Base-by-base conservation (phyloP, 2,113 vertebrate genomes). In the Taurulus bubalis region DNA sequence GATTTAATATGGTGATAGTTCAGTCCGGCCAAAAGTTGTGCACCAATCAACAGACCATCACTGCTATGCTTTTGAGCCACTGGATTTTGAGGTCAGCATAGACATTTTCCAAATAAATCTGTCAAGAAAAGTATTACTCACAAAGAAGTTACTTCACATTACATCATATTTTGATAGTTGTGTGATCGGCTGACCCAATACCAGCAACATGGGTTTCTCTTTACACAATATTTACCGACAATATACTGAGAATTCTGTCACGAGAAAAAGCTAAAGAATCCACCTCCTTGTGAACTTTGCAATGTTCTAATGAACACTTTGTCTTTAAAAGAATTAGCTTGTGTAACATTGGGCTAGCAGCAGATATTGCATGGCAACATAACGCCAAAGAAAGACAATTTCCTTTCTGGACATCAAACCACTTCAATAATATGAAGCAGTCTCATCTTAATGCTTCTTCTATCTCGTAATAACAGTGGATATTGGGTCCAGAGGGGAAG, bases 401-500 rank as follows among this genome's bases (percentile, higher is more conserved):
- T 91, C 91, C 92, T 93, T 66, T 87, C 73, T 69, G 59, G 64
- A 84, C 75, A 85, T 81, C 72, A 90, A 88, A 90, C 82, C 71
- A 69, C 72, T 80, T 85, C 67, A 90, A 79, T 90, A 89, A 92
- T 71, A 78, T 2, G 76, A 92, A 82, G 83, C 83, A 85, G 79
- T 89, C 85, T 87, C 82, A 65, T 86, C 81, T 53, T 92, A 94
- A 94, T 93, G 74, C 92, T 71, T 45, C 87, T 90, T 92, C 85
- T 92, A 89, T 91, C 87, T 87, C 87, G 89, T 81, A 91, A 94
- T 91, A 95, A 93, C 92, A 92, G 15, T 16, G 58, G 79, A 85
- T 87, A 82, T 90, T 87, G 82, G 68, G 70, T 91, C 88, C 91
- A 92, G 87, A 91, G 87, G 81, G 71, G 62, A 88, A 36, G 87